Base-by-base conservation (phyloP, 1,140 invertebrate genomes). In the Elymnias hypermnestra region DNA sequence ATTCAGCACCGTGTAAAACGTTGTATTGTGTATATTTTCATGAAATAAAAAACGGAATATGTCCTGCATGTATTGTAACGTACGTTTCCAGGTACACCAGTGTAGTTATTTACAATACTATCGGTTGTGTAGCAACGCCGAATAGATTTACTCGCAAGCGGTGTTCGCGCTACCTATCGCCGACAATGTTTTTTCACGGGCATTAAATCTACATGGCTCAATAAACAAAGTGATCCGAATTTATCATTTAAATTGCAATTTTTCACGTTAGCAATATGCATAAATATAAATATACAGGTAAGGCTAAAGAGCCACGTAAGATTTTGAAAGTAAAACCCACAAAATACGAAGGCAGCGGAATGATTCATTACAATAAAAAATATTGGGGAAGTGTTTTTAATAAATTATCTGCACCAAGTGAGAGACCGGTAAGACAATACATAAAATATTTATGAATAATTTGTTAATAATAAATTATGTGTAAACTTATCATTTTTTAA, bases 311-410 rank as follows among this genome's bases (percentile, higher is more conserved):
- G 44, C 58, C 71, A 5, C 56, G 67, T 13, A 75, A 75, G 47
- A 61, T 82, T 45, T 42, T 56, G 23, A 64, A 44, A 35, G 52
- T 83, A 3, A 72, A 69, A 25, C 39, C 60, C 17, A 73, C 77
- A 1, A 67, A 72, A 49, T 83, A 74, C 43, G 75, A 81, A 52
- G 47, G 45, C 5, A 40, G 46, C 1, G 63, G 68, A 53, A 64
- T 65, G 15, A 46, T 81, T 25, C 63, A 71, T 5, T 42, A 10
- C 3, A 82, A 74, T 43, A 83, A 65, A 46, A 69, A 63, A 35
- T 78, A 83, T 51, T 85, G 82, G 82, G 57, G 57, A 14, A 61
- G 33, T 18, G 51, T 73, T 10, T 70, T 83, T 39, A 17, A 65
- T 22, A 14, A 62, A 25, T 45, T 81, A n/a, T 69, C 75, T 14